Evolutionary conservation across 2,888 invertebrate species (phyloP), one percentile per base, ranked within the genome.

Genomic region (Nebria salina): DNA sequence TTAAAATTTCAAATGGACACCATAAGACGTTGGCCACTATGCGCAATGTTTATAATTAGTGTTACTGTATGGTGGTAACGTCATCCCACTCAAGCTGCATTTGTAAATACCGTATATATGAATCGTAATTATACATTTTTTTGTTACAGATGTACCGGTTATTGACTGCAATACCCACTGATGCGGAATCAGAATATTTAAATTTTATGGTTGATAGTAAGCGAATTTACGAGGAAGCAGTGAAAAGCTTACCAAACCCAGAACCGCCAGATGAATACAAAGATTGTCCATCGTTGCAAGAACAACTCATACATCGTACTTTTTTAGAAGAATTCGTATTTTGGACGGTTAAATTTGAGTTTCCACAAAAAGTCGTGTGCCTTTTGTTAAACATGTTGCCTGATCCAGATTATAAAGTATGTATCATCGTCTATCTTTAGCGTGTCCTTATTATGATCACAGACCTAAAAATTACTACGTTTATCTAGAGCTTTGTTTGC

Each of bases 291-390:
- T 95, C 96, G 0, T 88, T 97, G 77, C 94, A 95, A 86, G 94
- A 95, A 84, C 92, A 93, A 43, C 90, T 97, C 65, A 92, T 93
- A 54, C 97, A 98, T 89, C 93, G 92, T 85, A 97, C 96, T 0
- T 93, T 98, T 83, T 91, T 98, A 25, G 98, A 98, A 88, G 99
- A 99, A 90, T 92, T 99, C 84, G 96, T 98, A 85, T 98, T 99
- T 90, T 99, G 99, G 98, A 97, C 97, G 26, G 97, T 98, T 83
- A 96, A 96, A 88, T 97, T 96, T 89, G 98, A 98, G 89, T 99
- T 98, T 90, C 98, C 98, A 0, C 98, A 98, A 90, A 97, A 97
- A 87, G 93, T 99, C 81, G 98, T 98, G 77, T 98, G 98, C 87
- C 93, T 98, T 84, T 90, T 99, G 83, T 92, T 99, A 77, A 97